Conservation (phyloP, 1,140 invertebrate genomes). For the Meloidogyne floridensis region DNA sequence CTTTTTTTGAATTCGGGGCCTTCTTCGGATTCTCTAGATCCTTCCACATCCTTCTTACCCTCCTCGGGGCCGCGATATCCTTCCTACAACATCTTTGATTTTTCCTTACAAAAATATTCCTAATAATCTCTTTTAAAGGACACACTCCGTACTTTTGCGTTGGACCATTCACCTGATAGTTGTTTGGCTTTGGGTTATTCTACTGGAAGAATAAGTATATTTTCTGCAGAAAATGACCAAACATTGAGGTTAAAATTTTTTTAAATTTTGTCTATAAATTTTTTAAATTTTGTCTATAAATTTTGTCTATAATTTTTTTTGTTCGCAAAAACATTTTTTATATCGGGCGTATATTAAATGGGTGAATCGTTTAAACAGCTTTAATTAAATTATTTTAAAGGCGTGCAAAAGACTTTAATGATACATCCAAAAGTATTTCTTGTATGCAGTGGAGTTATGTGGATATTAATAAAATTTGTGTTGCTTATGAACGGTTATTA, state of each 20-base stretch:
- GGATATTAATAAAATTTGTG: slow-evolving; percentile 29
- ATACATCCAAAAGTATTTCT: slow-evolving; percentile 32
- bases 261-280: too few species aligned
- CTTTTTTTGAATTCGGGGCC: too few species aligned
- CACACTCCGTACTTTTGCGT: slow-evolving; percentile 20
- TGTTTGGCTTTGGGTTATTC: slow-evolving; percentile 33
- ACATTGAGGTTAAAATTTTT: slow-evolving; percentile 10
- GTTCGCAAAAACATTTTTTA: too few species aligned
- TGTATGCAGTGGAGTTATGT: slow-evolving; percentile 32
- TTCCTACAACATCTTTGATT: not conserved
- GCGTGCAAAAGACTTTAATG: slow-evolving; percentile 33
- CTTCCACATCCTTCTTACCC: too few species aligned
- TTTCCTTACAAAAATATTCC: too few species aligned
- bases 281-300: too few species aligned
- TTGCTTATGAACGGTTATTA: slow-evolving; percentile 33
- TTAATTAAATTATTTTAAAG: slow-evolving; percentile 2
- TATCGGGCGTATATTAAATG: too few species aligned
- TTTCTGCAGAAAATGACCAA: slow-evolving; percentile 15
- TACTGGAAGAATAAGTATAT: slow-evolving; percentile 32
- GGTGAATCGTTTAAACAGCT: too few species aligned
- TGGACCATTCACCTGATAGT: slow-evolving; percentile 30
- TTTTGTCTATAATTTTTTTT: too few species aligned
- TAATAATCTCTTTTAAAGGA: slow-evolving; percentile 21
- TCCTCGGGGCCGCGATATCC: too few species aligned
- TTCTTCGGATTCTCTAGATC: too few species aligned